phyloP scores from a whole-genome alignment of 2,113 vertebrate species.

The Salvelinus alpinus region DNA sequence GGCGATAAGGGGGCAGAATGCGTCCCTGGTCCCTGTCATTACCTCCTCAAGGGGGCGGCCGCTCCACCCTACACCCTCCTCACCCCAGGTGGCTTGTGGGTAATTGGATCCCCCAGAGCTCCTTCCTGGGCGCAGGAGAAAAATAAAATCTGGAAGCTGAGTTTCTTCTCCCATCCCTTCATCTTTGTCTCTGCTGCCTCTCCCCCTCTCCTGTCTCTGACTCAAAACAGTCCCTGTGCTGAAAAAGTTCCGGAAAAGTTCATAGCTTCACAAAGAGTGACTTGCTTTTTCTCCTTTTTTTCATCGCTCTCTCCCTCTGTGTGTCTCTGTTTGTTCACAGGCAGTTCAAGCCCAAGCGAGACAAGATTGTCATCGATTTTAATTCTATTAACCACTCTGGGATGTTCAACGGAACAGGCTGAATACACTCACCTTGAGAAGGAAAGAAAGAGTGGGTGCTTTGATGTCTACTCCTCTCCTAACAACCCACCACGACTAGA shows the following conservation, averaged over 20 bases:
- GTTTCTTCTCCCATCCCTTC: too few relatives aligned
- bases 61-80: too few relatives aligned
- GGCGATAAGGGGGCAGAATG: too few relatives aligned
- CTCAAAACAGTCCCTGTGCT: background rate
- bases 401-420: constrained; percentile 66
- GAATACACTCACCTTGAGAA: constrained; percentile 51
- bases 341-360: constrained; percentile 82
- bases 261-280: background rate
- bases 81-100: too few relatives aligned
- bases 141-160: too few relatives aligned
- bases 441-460: constrained; percentile 6
- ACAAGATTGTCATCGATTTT: constrained; percentile 84
- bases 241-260: background rate
- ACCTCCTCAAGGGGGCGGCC: too few relatives aligned
- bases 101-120: too few relatives aligned
- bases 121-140: too few relatives aligned
- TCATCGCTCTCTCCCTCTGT: background rate
- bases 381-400: constrained; percentile 77
- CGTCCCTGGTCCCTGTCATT: too few relatives aligned
- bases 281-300: background rate
- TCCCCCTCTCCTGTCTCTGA: too few relatives aligned
- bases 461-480: constrained; percentile 11
- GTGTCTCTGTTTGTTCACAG: constrained; percentile 60
- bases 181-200: too few relatives aligned
- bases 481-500: constrained; percentile 30